Evolutionary conservation across 2,797 vertebrate species (phyloP), one percentile per base, ranked within the genome.

Genomic region (Xiphophorus birchmanni): DNA sequence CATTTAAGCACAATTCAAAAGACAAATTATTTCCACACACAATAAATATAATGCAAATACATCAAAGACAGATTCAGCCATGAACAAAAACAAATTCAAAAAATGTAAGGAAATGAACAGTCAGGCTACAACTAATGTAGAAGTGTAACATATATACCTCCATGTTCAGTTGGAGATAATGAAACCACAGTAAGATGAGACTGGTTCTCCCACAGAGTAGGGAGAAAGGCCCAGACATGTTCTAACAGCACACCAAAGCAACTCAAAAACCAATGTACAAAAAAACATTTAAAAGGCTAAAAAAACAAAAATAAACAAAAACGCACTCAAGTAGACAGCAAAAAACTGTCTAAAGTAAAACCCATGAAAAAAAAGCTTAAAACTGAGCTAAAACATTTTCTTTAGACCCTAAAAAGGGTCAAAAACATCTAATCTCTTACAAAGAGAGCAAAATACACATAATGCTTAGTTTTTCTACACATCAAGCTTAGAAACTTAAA

Each of bases 391-490:
- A 42, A 88, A 88, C 82, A 23, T 48, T 82, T 89, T 81, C 35
- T 82, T 79, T 48, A 87, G 86, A 93, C 93, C 94, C 92, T 80
- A 85, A 86, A 91, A 89, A 63, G 93, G 94, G 92, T 91, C 77
- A 88, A 93, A 93, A 86, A 82, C 72, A 88, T 87, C 77, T 23
- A 77, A 87, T 94, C 94, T 96, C 95, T 96, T 95, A 95, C 92
- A 94, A 95, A 96, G 95, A 95, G 95, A 83, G 80, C 50, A 79
- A 76, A 80, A 84, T 8, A 87, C 74, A 81, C n/a, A 15, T 79
- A 86, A 86, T 47, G 83, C 79, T 60, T 79, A 79, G 75, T 74
- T 86, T 86, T 77, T 82, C 78, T 84, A 84, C 82, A 87, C 80
- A 77, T 82, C 75, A 54, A 86, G 81, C 21, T 86, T 77, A 79